Evolutionary conservation across 1,140 invertebrate species (phyloP).

Genomic region (Drosophila tsacasi): DNA sequence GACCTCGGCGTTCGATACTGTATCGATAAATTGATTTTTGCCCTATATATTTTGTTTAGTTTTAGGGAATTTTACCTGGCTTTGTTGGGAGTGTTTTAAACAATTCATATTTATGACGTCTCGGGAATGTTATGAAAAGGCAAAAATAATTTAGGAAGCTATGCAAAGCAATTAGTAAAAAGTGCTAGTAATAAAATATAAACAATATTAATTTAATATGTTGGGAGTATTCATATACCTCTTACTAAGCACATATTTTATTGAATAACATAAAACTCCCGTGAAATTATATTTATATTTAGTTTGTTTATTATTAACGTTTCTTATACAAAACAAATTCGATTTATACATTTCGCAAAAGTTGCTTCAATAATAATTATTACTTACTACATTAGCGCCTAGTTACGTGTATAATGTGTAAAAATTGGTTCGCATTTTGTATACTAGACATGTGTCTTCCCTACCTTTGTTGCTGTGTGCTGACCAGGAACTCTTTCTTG

Average conservation of each 20-base stretch:
- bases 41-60: no score
- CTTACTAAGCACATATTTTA: not conserved
- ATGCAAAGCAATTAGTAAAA: not conserved
- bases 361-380: conserved; percentile 42
- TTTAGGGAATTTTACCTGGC: no score
- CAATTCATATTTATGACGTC: not conserved
- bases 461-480: conserved; percentile 13
- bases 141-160: not conserved
- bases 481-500: conserved; percentile 41
- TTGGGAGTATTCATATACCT: not conserved
- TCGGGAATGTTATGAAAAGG: not conserved
- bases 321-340: conserved; percentile 70
- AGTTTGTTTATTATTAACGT: conserved; percentile 50
- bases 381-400: conserved; percentile 26
- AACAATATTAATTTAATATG: not conserved
- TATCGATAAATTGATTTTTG: not conserved
- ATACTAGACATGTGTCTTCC: conserved; percentile 16
- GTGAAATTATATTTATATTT: not conserved
- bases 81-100: no score
- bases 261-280: not conserved
- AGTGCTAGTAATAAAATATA: not conserved
- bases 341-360: conserved; percentile 51
- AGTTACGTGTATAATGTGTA: conserved; percentile 33
- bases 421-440: conserved; percentile 28
- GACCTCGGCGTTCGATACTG: no score